phyloP scores from a whole-genome alignment of 2,888 invertebrate species.

The Falcaria lacertinaria region DNA sequence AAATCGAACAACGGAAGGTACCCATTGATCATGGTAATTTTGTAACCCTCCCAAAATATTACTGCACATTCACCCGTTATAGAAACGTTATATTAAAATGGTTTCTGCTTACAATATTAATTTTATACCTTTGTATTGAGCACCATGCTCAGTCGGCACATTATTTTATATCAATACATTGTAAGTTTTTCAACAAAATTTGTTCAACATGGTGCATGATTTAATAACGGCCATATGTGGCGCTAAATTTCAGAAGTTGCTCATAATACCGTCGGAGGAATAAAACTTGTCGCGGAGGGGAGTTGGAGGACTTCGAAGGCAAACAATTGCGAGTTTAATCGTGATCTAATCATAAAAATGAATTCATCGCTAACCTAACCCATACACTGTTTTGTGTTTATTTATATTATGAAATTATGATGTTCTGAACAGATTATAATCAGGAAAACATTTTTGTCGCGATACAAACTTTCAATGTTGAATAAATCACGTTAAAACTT shows the following conservation, averaged over 20 bases:
- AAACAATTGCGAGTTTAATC: no score
- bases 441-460: conserved; percentile 44
- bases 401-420: no score
- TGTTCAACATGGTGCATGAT: conserved; percentile 42
- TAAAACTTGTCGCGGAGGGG: conserved; percentile 10
- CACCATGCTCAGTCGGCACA: conserved; percentile 15
- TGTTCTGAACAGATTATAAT: conserved; percentile 27
- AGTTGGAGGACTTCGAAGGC: no score
- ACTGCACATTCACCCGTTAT: background rate
- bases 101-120: conserved; percentile 15
- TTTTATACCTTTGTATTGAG: no score
- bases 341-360: no score
- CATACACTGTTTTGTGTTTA: no score
- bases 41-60: background rate
- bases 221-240: conserved; percentile 42
- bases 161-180: conserved; percentile 32
- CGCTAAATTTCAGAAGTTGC: conserved; percentile 27
- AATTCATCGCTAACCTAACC: no score
- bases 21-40: conserved; percentile 4
- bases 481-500: conserved; percentile 57
- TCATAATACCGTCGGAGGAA: conserved; percentile 16
- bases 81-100: conserved; percentile 12
- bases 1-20: conserved; percentile 11
- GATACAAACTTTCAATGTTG: conserved; percentile 52
- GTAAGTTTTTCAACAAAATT: conserved; percentile 29